Evolutionary conservation across 2,113 vertebrate genomes (phyloP), one percentile per base, ranked within the genome.

Genomic region (Silurus meridionalis): DNA sequence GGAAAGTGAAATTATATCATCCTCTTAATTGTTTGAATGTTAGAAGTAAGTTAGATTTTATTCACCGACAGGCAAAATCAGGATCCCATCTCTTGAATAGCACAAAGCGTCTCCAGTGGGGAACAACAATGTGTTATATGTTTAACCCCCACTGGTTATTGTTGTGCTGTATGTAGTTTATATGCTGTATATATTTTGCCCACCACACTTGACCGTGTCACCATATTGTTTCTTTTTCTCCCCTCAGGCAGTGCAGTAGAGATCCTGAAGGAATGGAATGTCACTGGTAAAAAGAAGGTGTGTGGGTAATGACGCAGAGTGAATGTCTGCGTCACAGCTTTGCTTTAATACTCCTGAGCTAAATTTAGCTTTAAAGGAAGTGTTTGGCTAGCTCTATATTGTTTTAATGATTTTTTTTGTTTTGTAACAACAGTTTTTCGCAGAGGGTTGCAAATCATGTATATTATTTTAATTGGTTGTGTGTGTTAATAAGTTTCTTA

Each of bases 221-320:
- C 8, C 3, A 53, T 46, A 23, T 23, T 60, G 50, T 80, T 25
- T 37, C 46, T 37, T 37, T 85, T 90, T 87, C 28, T 2, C 91
- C 92, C 19, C 89, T 28, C 37, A 99, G 97, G 97, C 15, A 97
- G 96, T 55, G 97, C 97, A 80, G 93, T 92, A 14, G 97, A 98
- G 89, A 97, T 99, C 66, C 93, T 99, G 91, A 98, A 99, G 91
- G 97, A 99, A 90, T 98, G 97, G 97, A 98, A 96, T 80, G 95
- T 98, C 57, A 97, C 97, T 0, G 97, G 97, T 87, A 99, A 99
- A 91, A 99, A 98, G 94, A 99, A 98, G 97, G 97, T 97, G 93
- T 78, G 88, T 67, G 28, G 8, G 58, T n/a, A 61, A 21, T 85
- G 84, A 85, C 48, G 48, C 85, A 55, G 28, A 52, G 25, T 8